phyloP scores from a whole-genome alignment of 2,797 vertebrate species.

The Scolopax rusticola region DNA sequence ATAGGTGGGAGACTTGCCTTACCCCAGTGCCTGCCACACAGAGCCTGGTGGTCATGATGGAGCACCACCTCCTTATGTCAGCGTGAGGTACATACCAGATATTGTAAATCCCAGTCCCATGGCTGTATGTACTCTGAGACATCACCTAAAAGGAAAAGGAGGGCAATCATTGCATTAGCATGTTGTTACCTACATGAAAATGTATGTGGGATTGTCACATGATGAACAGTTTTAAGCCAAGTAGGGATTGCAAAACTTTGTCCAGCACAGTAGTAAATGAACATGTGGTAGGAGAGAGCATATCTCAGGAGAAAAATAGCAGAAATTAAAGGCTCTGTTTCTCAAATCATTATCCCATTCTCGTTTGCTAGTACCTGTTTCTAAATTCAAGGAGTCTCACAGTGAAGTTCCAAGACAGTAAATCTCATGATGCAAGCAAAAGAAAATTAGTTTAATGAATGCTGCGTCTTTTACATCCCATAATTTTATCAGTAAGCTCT shows the following conservation, averaged over 20 bases:
- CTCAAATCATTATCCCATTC: not conserved
- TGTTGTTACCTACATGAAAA: not conserved
- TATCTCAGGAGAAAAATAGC: not conserved
- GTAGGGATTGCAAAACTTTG: not conserved
- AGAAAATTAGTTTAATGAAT: conserved; percentile 4
- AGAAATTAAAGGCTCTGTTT: not conserved
- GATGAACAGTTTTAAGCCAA: not conserved
- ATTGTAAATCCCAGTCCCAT: not conserved
- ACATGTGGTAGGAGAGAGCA: not conserved
- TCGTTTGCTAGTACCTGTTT: not conserved
- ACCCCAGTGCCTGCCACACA: rapidly evolving
- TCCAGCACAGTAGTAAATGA: not conserved
- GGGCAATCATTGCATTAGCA: not conserved
- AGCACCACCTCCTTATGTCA: not conserved
- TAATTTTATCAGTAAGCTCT: not conserved
- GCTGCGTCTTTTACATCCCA: not conserved
- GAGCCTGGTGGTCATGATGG: not conserved
- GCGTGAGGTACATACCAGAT: not conserved
- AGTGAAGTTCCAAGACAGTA: not conserved
- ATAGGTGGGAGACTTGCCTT: not conserved
- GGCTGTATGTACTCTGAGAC: not conserved
- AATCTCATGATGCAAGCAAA: not conserved
- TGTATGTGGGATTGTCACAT: not conserved
- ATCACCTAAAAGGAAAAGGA: not conserved
- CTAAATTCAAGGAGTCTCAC: not conserved